Evolutionary conservation across 2,113 vertebrate species (phyloP).

Genomic region (Anhinga rufa): DNA sequence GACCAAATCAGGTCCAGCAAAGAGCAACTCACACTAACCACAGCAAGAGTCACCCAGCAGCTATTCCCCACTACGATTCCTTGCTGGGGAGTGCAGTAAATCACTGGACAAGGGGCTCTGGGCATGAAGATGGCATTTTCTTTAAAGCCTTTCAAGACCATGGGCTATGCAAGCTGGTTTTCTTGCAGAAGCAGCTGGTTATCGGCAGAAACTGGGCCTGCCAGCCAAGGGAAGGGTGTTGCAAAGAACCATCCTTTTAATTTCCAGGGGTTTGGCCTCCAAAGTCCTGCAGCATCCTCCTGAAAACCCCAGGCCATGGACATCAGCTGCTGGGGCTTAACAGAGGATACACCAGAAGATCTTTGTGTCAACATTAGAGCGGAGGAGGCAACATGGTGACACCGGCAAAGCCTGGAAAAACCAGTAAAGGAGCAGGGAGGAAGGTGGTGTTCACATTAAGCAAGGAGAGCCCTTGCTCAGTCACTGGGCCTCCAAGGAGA

Average conservation of each 20-base stretch:
- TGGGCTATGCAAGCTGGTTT: background rate
- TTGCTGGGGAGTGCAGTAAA: background rate
- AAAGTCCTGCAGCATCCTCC: background rate
- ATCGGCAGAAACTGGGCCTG: background rate
- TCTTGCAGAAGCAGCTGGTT: background rate
- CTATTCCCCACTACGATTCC: fast-evolving
- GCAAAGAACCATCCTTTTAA: background rate
- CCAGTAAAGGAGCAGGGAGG: background rate
- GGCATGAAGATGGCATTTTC: background rate
- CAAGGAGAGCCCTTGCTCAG: background rate
- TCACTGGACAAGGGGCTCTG: background rate
- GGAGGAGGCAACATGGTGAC: background rate
- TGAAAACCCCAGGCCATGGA: background rate
- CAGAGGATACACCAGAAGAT: background rate
- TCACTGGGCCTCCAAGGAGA: background rate
- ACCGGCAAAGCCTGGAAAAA: background rate
- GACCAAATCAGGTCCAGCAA: background rate
- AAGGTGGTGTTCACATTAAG: background rate
- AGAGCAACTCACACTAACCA: background rate
- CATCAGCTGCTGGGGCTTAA: background rate
- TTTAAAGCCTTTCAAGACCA: background rate
- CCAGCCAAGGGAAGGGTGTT: background rate
- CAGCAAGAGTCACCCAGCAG: fast-evolving
- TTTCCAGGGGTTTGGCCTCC: background rate
- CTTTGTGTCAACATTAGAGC: background rate